Percentiles rank a stretch among this genome's conserved stretches.
These are phyloP conservation scores for Laspeyria flexula DNA, from an alignment of 2,888 invertebrate genomes.

Conservation along the genomic window DNA sequence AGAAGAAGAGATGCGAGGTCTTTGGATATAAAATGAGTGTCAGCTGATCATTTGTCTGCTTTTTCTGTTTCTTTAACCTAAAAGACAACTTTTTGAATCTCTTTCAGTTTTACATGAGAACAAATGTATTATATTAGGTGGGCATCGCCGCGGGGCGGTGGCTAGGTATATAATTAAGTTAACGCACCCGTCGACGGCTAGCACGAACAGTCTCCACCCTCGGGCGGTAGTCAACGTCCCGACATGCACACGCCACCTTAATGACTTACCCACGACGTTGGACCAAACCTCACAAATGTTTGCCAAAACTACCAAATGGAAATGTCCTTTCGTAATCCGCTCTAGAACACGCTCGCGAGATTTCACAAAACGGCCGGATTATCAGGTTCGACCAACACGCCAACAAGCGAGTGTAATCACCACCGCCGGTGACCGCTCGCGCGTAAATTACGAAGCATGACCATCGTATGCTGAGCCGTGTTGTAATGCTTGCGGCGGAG, in stretches of 20 bases:
- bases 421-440: constrained; percentile 80
- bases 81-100: no score
- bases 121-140: constrained; percentile 37
- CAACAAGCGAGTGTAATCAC: constrained; percentile 79
- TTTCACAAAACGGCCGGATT: constrained; percentile 65
- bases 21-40: no score
- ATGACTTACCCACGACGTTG: constrained; percentile 66
- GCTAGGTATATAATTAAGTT: constrained; percentile 65
- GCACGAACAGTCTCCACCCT: constrained; percentile 58
- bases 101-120: constrained; percentile 26
- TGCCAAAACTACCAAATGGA: constrained; percentile 55
- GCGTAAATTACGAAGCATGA: constrained; percentile 77
- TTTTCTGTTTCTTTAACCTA: constrained; percentile 21
- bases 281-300: constrained; percentile 51
- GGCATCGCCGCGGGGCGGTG: constrained; percentile 37
- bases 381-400: constrained; percentile 71
- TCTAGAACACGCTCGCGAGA: constrained; percentile 39
- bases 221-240: constrained; percentile 55
- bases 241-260: constrained; percentile 74
- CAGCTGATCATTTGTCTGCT: background rate
- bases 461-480: constrained; percentile 52
- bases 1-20: no score
- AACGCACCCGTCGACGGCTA: constrained; percentile 62
- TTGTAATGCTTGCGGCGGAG: constrained; percentile 19
- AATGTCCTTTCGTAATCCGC: constrained; percentile 36